Conservation (phyloP, 2,797 vertebrate species). For the Etheostoma perlongum region DNA sequence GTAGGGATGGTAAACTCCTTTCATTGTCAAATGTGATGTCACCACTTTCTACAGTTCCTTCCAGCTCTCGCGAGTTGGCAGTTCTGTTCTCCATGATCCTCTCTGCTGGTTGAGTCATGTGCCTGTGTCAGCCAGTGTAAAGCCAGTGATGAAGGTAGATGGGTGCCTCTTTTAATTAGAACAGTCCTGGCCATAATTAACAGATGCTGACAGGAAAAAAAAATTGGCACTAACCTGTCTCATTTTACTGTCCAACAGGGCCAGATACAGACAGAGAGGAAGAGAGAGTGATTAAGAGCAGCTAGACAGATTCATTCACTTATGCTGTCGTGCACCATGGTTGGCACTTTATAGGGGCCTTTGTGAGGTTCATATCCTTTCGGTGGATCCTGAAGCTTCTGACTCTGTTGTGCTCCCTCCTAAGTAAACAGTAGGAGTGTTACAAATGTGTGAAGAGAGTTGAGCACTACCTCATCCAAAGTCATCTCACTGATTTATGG, state of each 20-base stretch:
- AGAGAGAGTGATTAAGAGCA: conserved; percentile 63
- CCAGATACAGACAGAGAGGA: conserved; percentile 68
- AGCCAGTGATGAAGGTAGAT: conserved; percentile 80
- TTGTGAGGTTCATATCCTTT: conserved; percentile 59
- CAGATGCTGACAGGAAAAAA: conserved; percentile 90
- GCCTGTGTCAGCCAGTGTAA: conserved; percentile 72
- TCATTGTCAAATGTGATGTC: conserved; percentile 66
- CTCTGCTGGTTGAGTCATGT: conserved; percentile 70
- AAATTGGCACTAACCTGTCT: conserved; percentile 84
- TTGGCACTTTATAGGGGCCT: conserved; percentile 60
- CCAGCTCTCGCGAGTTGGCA: conserved; percentile 63
- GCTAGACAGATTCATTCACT: conserved; percentile 60
- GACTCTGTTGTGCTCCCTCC: conserved; percentile 50
- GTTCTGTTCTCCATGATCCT: conserved; percentile 59
- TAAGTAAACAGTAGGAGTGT: conserved; percentile 74
- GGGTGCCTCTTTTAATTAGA: conserved; percentile 89
- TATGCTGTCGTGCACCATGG: conserved; percentile 29
- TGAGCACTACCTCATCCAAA: conserved; percentile 66
- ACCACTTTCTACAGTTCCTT: conserved; percentile 71
- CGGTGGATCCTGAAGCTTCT: conserved; percentile 55
- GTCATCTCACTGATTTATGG: conserved; percentile 77
- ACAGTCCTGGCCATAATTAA: conserved; percentile 86
- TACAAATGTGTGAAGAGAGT: conserved; percentile 69
- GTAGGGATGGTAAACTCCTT: conserved; percentile 67
- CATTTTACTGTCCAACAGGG: conserved; percentile 80